Conservation (phyloP, 1,140 invertebrate species). For the Drosophila virilis region DNA sequence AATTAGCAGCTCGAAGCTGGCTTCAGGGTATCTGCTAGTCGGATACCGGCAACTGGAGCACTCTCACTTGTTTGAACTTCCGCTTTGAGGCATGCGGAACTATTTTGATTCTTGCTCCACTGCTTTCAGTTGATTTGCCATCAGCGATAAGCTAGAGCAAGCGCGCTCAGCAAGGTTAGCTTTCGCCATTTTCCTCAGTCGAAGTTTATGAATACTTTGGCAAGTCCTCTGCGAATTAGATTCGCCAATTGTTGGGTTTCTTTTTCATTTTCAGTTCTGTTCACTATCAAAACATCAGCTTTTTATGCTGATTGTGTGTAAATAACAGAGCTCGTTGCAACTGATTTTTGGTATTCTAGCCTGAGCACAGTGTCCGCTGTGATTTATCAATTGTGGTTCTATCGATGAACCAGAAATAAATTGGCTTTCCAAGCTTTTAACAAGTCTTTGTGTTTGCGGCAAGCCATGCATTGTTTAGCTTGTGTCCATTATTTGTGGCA, state of each 20-base stretch:
- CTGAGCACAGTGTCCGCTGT: neutral
- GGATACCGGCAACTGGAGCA: too few species aligned
- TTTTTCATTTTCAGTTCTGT: constrained; percentile 10
- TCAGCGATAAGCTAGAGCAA: constrained; percentile 60
- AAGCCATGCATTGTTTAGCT: constrained; percentile 38
- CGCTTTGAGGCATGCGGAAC: constrained; percentile 40
- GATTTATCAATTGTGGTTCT: constrained; percentile 53
- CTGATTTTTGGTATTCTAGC: constrained; percentile 56
- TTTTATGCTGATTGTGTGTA: constrained; percentile 74
- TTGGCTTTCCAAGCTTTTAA: constrained; percentile 31
- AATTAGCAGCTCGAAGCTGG: neutral
- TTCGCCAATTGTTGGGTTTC: constrained; percentile 30
- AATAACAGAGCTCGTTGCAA: constrained; percentile 57
- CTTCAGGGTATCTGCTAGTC: neutral
- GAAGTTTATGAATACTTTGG: constrained; percentile 22
- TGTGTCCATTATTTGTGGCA: constrained; percentile 49
- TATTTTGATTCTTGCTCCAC: constrained; percentile 28
- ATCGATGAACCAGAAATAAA: constrained; percentile 54
- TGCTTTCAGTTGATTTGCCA: constrained; percentile 53
- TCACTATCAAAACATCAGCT: constrained; percentile 67
- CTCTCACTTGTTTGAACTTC: constrained; percentile 47
- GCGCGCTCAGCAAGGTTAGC: constrained; percentile 6
- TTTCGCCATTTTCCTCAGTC: neutral
- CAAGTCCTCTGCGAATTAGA: constrained; percentile 58
- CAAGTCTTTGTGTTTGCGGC: constrained; percentile 5